Conservation (phyloP, 2,113 vertebrate species). For the Leuciscus idus region DNA sequence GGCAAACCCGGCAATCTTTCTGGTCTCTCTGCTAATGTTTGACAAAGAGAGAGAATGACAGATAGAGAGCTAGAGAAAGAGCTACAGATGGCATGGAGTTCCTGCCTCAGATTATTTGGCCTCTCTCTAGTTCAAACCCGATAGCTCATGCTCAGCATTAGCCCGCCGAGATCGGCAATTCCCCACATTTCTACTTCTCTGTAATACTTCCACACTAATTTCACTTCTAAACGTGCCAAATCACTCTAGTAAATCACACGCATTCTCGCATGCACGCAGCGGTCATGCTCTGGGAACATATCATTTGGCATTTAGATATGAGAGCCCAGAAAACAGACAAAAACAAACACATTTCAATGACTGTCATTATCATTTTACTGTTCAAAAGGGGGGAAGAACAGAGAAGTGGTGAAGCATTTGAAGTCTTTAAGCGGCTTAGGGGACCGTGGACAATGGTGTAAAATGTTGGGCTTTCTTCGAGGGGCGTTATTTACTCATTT, state of each 20-base stretch:
- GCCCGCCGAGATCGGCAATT: constrained; percentile 2
- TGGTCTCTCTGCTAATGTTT: background rate
- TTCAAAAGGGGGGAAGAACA: constrained; percentile 43
- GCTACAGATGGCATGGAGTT: background rate
- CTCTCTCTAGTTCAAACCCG: constrained; percentile 12
- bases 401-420: constrained; percentile 44
- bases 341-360: constrained; percentile 45
- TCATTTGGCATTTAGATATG: constrained; percentile 33
- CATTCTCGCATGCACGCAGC: constrained; percentile 26
- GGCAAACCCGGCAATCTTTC: constrained; percentile 15
- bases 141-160: background rate
- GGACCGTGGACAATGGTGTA: constrained; percentile 28
- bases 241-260: constrained; percentile 18
- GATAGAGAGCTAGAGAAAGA: constrained; percentile 21
- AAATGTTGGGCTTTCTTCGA: constrained; percentile 47
- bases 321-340: constrained; percentile 20
- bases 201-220: constrained; percentile 19
- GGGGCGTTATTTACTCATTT: constrained; percentile 53
- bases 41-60: constrained; percentile 23
- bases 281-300: constrained; percentile 23
- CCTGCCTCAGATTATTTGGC: constrained; percentile 20
- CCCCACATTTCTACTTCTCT: constrained; percentile 7
- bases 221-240: constrained; percentile 19
- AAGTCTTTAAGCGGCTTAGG: constrained; percentile 58
- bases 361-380: constrained; percentile 49